A percentile compares a stretch with the other conserved stretches of the same genome.
Evolutionary conservation across 2,888 invertebrate species (phyloP).

Genomic region (Aleiodes testaceus): DNA sequence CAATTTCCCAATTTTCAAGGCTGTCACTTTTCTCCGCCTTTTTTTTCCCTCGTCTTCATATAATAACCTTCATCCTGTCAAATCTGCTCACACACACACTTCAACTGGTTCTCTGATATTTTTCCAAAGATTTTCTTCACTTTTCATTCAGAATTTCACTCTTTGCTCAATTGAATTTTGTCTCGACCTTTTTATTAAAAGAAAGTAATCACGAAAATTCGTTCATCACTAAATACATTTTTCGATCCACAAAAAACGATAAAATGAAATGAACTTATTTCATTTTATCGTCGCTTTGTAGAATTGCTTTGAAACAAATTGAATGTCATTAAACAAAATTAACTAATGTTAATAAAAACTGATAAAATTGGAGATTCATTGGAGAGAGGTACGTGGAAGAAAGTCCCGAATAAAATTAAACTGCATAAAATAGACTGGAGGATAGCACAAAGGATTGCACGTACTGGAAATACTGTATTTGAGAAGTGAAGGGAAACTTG

Average conservation of each 20-base stretch:
- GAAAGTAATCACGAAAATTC: too few relatives aligned
- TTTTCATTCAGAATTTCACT: background rate
- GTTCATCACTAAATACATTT: too few relatives aligned
- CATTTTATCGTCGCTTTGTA: too few relatives aligned
- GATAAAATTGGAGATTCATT: too few relatives aligned
- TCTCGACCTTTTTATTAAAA: too few relatives aligned
- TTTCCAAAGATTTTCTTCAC: background rate
- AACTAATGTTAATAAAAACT: too few relatives aligned
- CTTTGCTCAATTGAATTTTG: background rate
- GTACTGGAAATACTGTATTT: constrained; percentile 14
- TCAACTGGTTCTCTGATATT: constrained; percentile 28
- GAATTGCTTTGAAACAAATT: too few relatives aligned
- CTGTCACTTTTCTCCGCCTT: constrained; percentile 63
- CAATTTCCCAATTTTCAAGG: constrained; percentile 69
- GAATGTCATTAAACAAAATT: too few relatives aligned
- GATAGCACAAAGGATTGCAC: constrained; percentile 4
- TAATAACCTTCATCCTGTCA: constrained; percentile 42
- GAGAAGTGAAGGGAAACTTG: background rate
- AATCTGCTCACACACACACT: constrained; percentile 42
- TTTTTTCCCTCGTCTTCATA: constrained; percentile 49
- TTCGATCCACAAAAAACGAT: too few relatives aligned
- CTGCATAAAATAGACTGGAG: constrained; percentile 20
- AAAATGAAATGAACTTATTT: too few relatives aligned
- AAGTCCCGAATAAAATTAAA: constrained; percentile 14
- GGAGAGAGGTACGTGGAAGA: background rate